Evolutionary conservation across 2,797 vertebrate species (phyloP), one percentile per base, ranked within the genome.

Genomic region (Coilia nasus): DNA sequence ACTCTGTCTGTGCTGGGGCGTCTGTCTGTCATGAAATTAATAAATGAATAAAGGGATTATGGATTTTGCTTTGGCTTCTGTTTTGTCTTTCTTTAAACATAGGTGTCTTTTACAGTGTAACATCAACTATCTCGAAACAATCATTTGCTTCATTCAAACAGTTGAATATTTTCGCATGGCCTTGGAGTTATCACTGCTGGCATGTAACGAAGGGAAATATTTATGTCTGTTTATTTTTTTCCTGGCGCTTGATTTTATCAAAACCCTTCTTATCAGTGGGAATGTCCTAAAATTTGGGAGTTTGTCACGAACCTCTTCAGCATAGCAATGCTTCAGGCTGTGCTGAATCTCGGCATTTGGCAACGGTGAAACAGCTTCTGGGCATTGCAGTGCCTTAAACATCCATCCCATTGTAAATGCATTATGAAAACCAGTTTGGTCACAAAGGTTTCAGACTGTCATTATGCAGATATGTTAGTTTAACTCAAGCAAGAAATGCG

Each of bases 11-110:
- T 41, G 71, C 17, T 44, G 35, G 71, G 35, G 35, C 31, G 0
- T 78, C 71, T 10, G 71, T 78, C 71, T 78, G 35, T 78, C 44
- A 78, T 78, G 31, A 75, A 75, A 75, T 67, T 11, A 28, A 67
- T 35, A 31, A 71, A 35, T 14, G 35, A 78, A 78, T 78, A 78
- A 78, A 78, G 71, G 71, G 35, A 78, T 78, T 44, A 44, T 78
- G 19, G 15, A n/a, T 78, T 78, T 78, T 78, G 5, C 35, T 19
- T 35, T 19, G 71, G 17, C 19, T 41, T 44, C 35, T 78, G 35
- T 78, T 21, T 44, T 9, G 71, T 78, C 35, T 2, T 41, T 78
- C 19, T 6, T 41, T 12, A 44, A 78, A 19, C 7, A n/a, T 1
- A 6, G 5, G 1, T 78, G 17, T 71, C 11, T 14, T 25, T 14